Percentiles rank a stretch among this genome's conserved stretches.
Conservation (phyloP, 1,140 invertebrate genomes). For the Caerostris darwini region DNA sequence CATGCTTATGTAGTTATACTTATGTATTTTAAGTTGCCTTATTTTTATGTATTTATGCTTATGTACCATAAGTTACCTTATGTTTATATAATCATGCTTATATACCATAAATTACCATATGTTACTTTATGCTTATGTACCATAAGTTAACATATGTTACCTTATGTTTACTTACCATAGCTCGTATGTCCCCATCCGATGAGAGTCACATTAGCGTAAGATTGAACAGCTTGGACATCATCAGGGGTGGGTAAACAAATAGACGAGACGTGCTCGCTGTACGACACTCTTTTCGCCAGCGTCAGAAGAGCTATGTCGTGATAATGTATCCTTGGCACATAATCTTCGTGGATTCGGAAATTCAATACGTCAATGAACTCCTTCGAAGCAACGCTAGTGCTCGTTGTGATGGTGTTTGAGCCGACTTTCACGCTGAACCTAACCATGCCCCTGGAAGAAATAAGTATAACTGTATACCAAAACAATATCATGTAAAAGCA, state of each 20-base stretch:
- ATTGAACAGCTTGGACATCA: conserved; percentile 82
- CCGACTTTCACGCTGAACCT: not conserved
- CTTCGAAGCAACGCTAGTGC: not conserved
- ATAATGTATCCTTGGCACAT: conserved; percentile 81
- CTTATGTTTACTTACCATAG: conserved; percentile 17
- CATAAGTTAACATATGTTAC: too few species aligned
- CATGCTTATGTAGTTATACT: too few species aligned
- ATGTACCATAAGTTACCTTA: too few species aligned
- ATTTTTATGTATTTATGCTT: too few species aligned
- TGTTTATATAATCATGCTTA: too few species aligned
- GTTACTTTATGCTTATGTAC: too few species aligned
- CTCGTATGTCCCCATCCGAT: conserved; percentile 91
- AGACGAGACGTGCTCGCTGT: conserved; percentile 89
- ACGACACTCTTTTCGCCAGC: conserved; percentile 87
- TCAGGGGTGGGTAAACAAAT: conserved; percentile 88
- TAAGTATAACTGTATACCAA: too few species aligned
- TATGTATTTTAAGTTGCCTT: too few species aligned
- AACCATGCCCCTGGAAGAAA: not conserved
- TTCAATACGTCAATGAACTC: not conserved
- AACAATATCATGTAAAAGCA: too few species aligned
- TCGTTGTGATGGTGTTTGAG: not conserved
- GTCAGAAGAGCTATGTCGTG: conserved; percentile 94
- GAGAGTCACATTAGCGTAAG: conserved; percentile 82
- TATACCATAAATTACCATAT: too few species aligned
- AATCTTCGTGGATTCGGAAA: conserved; percentile 75